A percentile compares a stretch with the other conserved stretches of the same genome.
phyloP scores from a whole-genome alignment of 2,113 vertebrate genomes.

The Noctilio leporinus region DNA sequence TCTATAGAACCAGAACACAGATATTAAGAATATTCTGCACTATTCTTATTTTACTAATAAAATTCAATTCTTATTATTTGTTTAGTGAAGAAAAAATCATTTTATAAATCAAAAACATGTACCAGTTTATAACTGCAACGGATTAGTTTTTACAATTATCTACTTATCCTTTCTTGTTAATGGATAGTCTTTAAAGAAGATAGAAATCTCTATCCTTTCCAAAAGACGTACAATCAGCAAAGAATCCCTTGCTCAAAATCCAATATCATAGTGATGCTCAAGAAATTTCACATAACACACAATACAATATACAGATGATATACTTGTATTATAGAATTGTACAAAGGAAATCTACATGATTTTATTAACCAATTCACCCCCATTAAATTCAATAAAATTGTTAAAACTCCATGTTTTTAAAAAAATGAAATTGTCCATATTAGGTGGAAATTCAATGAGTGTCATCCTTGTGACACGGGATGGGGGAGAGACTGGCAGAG shows the following conservation, averaged over 20 bases:
- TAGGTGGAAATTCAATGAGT: not conserved
- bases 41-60: not conserved
- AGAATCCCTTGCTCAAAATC: constrained; percentile 1
- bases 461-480: not conserved
- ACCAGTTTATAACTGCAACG: not conserved
- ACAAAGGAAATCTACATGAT: not conserved
- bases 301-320: not conserved
- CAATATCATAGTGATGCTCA: not conserved
- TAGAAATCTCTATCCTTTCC: not conserved
- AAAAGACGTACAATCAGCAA: not conserved
- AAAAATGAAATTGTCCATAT: not conserved
- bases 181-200: not conserved
- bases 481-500: not conserved
- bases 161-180: not conserved
- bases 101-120: not conserved
- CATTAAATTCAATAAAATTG: not conserved
- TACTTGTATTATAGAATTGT: not conserved
- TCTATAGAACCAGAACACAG: not conserved
- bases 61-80: not conserved
- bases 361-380: not conserved
- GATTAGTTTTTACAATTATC: not conserved
- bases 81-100: not conserved
- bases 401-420: not conserved
- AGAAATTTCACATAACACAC: not conserved
- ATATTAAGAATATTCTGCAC: not conserved